Evolutionary conservation across 1,140 invertebrate species (phyloP), one percentile per base, ranked within the genome.

Genomic region (Agrypnia vestita): DNA sequence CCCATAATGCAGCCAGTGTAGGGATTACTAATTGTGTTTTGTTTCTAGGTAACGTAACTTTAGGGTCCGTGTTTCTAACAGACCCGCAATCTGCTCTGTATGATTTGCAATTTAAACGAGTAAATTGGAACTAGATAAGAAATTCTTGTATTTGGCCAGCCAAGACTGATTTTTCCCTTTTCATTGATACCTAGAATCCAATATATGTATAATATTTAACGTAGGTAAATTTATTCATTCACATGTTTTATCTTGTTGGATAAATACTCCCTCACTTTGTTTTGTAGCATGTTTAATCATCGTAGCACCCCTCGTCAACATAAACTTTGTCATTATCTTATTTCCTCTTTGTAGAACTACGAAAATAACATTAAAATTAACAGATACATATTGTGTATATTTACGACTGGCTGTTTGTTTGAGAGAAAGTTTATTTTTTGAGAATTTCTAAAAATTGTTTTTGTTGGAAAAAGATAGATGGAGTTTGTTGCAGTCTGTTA

Each of bases 161-260:
- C 59, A 78, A 78, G 76, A 78, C 76, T 78, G 76, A 78, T 71
- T 64, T 47, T 35, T 55, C 62, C 76, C 76, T 69, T 69, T 56
- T 44, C 76, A 78, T 47, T 69, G 43, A 69, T 46, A 46, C 15
- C 44, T 69, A 69, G 64, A 44, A 69, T 69, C 64, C 64, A 69
- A 69, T 47, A 46, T 35, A 35, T 69, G 64, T 47, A 15, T 47
- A 67, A 67, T 69, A 17, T 69, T 69, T 17, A 69, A 44, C 46
- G n/a, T 69, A 69, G 62, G 43, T n/a, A n/a, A 64, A 64, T 35
- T 35, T 35, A 35, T 35, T 64, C 61, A 44, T 61, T 61, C 51
- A 55, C 51, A 55, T 4, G 51, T 13, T 35, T 35, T 55, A 55
- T 55, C 51, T 56, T 19, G 19, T 17, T 15, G n/a, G 0, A 59